Evolutionary conservation across 2,888 invertebrate species (phyloP), one percentile per base, ranked within the genome.

Genomic region (Nipponacmea schrenckii): DNA sequence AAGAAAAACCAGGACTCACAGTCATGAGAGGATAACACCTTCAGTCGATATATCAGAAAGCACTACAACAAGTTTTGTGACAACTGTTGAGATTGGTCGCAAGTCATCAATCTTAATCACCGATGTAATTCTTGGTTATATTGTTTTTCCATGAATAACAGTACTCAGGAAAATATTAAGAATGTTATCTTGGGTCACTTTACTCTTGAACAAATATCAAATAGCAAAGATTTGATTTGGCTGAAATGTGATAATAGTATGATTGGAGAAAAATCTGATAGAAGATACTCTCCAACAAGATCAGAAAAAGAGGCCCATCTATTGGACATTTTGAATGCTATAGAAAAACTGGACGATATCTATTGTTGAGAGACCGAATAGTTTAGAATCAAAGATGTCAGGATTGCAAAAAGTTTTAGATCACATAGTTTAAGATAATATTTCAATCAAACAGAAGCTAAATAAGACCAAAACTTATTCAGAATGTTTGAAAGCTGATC

Each of bases 11-110:
- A 3, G 48, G n/a, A 17, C n/a, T 48, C 48, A 48, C 2, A 48
- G 48, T 48, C 14, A 48, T 48, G 48, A 48, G 48, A 48, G n/a
- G 48, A 48, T 48, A 48, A 48, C 48, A 48, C 48, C 48, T 48
- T 17, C 15, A 48, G 48, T 48, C n/a, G 48, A 3, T 14, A 48
- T 48, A 3, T 48, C 48, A 48, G 48, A 48, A 2, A 48, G 15
- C 14, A 17, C 14, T 48, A 48, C 48, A 17, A 17, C 10, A 48
- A 48, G 48, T 17, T 17, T 17, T 8, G n/a, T 4, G 48, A 48
- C n/a, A 17, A 48, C 48, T 48, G 48, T 17, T 48, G 15, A 48
- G 7, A 48, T 5, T 48, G 48, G 14, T 17, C 14, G 15, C n/a
- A 48, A 48, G 15, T 17, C 48, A 48, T 14, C n/a, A 48, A 17